A percentile compares a stretch with the other conserved stretches of the same genome.
Conservation (phyloP, 2,113 vertebrate genomes). For the Saimiri boliviensis region DNA sequence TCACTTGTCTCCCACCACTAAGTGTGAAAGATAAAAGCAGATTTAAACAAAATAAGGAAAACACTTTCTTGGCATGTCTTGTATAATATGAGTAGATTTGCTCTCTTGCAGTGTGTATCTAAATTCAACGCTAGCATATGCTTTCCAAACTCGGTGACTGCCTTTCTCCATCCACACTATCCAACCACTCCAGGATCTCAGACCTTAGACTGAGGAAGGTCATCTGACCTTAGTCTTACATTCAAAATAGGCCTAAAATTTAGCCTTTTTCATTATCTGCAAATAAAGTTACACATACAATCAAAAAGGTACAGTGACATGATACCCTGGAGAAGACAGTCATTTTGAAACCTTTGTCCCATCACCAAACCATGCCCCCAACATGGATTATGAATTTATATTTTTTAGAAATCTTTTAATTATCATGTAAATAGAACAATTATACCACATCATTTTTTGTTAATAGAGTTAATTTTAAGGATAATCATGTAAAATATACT, state of each 20-base stretch:
- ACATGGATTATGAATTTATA: neutral
- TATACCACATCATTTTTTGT: neutral
- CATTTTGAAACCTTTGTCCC: neutral
- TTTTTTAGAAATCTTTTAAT: neutral
- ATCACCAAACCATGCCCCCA: neutral
- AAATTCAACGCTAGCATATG: neutral
- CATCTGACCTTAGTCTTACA: neutral
- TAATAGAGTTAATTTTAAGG: slow-evolving; percentile 22
- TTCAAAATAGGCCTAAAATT: neutral
- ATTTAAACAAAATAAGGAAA: neutral
- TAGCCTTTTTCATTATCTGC: slow-evolving; percentile 4
- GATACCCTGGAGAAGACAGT: neutral
- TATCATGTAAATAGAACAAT: neutral
- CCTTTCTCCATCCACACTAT: neutral
- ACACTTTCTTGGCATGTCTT: neutral
- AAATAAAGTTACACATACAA: neutral
- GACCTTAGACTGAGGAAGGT: neutral
- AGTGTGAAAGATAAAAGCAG: neutral
- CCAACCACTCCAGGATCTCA: neutral
- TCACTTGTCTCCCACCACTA: neutral
- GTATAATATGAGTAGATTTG: neutral
- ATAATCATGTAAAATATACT: neutral
- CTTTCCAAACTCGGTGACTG: neutral
- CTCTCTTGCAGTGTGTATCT: neutral
- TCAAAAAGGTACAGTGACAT: neutral